Evolutionary conservation across 2,888 invertebrate genomes (phyloP), one percentile per base, ranked within the genome.

Genomic region (Cheiracanthium punctorium): DNA sequence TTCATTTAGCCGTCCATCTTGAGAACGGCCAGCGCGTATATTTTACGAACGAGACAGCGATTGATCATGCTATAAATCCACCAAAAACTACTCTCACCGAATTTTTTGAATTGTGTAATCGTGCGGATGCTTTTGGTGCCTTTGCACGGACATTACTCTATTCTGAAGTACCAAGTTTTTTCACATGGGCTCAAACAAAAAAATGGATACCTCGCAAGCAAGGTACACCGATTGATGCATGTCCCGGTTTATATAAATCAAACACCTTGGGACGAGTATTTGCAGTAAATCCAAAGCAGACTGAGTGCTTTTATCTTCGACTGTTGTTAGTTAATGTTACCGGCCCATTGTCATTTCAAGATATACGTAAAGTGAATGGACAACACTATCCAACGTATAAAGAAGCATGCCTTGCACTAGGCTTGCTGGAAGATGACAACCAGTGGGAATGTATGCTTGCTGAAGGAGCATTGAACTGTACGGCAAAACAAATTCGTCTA

Each of bases 341-440:
- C n/a, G 58, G 58, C n/a, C 43, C 41, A 1, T 90, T 88, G 80
- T 58, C 58, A n/a, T n/a, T n/a, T n/a, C n/a, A n/a, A n/a, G n/a
- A n/a, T n/a, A n/a, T n/a, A n/a, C n/a, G n/a, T n/a, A n/a, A n/a
- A n/a, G n/a, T n/a, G n/a, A n/a, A n/a, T n/a, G n/a, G n/a, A n/a
- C n/a, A n/a, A n/a, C n/a, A n/a, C n/a, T n/a, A n/a, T n/a, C n/a
- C n/a, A n/a, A n/a, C n/a, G n/a, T n/a, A n/a, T n/a, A n/a, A n/a
- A n/a, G n/a, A n/a, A n/a, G n/a, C n/a, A n/a, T n/a, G n/a, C n/a
- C n/a, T n/a, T n/a, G n/a, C n/a, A n/a, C n/a, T n/a, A n/a, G n/a
- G n/a, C n/a, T n/a, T n/a, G n/a, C n/a, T n/a, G n/a, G n/a, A n/a
- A n/a, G n/a, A n/a, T n/a, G n/a, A n/a, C n/a, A n/a, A n/a, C n/a